Conservation (phyloP, 2,797 vertebrate genomes). For the Periophthalmus magnuspinnatus region DNA sequence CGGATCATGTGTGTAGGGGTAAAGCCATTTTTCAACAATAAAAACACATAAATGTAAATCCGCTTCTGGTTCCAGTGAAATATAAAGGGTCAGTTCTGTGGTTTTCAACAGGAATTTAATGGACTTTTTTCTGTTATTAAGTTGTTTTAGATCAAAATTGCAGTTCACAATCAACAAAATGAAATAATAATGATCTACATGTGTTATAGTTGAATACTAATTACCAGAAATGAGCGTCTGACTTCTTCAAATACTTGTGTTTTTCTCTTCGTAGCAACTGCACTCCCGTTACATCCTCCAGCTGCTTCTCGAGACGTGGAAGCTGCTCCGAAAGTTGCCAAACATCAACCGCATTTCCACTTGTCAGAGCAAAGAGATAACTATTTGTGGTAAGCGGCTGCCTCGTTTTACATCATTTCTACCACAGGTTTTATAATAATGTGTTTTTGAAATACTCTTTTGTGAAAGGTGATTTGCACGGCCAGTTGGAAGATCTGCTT, state of each 20-base stretch:
- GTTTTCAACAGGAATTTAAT: no score
- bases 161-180: no score
- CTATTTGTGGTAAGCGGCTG: conserved; percentile 82
- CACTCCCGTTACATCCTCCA: conserved; percentile 92
- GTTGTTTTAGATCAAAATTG: no score
- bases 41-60: no score
- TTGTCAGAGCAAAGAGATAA: conserved; percentile 92
- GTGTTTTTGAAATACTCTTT: background rate
- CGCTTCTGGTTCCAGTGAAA: no score
- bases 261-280: conserved; percentile 88
- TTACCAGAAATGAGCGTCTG: no score
- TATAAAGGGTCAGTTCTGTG: no score
- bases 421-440: background rate
- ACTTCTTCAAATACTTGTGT: conserved; percentile 9
- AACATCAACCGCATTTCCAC: conserved; percentile 91
- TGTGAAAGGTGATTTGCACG: conserved; percentile 88
- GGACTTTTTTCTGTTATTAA: no score
- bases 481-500: conserved; percentile 91
- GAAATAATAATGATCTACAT: no score
- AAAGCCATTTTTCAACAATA: no score
- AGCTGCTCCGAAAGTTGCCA: conserved; percentile 84
- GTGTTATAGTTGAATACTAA: no score
- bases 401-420: background rate
- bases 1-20: no score
- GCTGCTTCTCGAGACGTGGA: conserved; percentile 88